A percentile compares a stretch with the other conserved stretches of the same genome.
These are phyloP conservation scores for Protaetia brevitarsis DNA, from an alignment of 1,140 invertebrate genomes.

Conservation along the genomic window DNA sequence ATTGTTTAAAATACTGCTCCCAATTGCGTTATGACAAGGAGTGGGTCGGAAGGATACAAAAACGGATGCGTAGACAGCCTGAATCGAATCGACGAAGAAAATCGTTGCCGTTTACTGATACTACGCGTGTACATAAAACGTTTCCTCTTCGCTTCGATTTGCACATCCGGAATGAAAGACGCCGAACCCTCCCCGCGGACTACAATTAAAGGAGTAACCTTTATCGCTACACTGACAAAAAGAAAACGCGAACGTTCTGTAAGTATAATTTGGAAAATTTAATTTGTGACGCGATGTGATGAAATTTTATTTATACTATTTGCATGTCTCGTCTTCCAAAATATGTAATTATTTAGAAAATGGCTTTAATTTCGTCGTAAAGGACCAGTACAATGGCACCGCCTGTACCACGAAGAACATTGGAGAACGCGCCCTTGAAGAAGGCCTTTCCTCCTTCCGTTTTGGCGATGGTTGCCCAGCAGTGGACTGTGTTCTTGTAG, in stretches of 20 bases:
- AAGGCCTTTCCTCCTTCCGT: slow-evolving; percentile 66
- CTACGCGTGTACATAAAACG: background rate
- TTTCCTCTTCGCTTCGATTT: background rate
- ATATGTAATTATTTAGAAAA: slow-evolving; percentile 51
- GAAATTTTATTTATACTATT: slow-evolving; percentile 21
- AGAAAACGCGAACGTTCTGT: background rate
- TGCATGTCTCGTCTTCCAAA: background rate
- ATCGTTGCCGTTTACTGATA: too few species aligned
- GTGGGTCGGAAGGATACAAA: slow-evolving; percentile 5
- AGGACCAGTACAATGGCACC: slow-evolving; percentile 75
- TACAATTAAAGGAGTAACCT: slow-evolving; percentile 5
- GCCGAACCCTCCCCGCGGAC: background rate
- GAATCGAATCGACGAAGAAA: background rate
- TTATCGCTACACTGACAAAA: background rate
- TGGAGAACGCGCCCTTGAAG: slow-evolving; percentile 81
- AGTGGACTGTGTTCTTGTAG: slow-evolving; percentile 72
- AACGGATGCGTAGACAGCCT: slow-evolving; percentile 14
- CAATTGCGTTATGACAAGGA: background rate
- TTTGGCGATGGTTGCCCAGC: slow-evolving; percentile 67
- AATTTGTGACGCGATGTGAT: slow-evolving; percentile 14
- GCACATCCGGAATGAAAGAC: slow-evolving; percentile 12
- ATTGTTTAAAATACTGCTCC: slow-evolving; percentile 15
- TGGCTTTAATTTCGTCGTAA: slow-evolving; percentile 73
- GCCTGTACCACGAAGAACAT: slow-evolving; percentile 74
- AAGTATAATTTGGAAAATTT: background rate